A percentile compares a stretch with the other conserved stretches of the same genome.
Conservation (phyloP, 2,113 vertebrate species). For the Reinhardtius hippoglossoides region DNA sequence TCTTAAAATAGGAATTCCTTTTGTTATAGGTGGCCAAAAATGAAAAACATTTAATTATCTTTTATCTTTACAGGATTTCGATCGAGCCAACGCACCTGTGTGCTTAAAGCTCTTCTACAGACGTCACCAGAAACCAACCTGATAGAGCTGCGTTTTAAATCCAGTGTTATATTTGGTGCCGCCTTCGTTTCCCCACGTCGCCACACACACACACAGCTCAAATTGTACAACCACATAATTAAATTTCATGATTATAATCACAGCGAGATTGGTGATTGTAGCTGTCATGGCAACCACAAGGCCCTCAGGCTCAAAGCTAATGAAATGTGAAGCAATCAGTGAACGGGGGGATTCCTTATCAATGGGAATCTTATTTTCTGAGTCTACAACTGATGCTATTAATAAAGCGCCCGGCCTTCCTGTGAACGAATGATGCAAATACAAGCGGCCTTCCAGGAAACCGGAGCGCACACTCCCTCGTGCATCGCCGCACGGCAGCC, state of each 20-base stretch:
- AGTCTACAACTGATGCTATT: slow-evolving; percentile 42
- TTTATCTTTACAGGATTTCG: neutral
- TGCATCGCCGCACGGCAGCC: slow-evolving; percentile 16
- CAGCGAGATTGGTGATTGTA: slow-evolving; percentile 36
- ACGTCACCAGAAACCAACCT: neutral
- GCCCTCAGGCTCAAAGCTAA: slow-evolving; percentile 27
- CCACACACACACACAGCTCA: slow-evolving; percentile 19
- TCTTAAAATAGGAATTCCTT: neutral
- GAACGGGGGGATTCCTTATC: slow-evolving; percentile 46
- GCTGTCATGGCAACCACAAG: slow-evolving; percentile 56
- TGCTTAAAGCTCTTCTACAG: neutral
- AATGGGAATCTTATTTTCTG: slow-evolving; percentile 54
- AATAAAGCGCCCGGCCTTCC: slow-evolving; percentile 43
- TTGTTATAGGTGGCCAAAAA: slow-evolving; percentile 1
- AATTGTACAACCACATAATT: slow-evolving; percentile 32
- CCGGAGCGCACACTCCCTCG: slow-evolving; percentile 15
- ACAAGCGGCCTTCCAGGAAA: slow-evolving; percentile 55
- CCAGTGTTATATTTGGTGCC: slow-evolving; percentile 2
- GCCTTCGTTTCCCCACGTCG: neutral
- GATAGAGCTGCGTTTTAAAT: neutral
- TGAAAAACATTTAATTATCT: neutral
- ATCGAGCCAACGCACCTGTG: neutral
- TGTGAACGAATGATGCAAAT: slow-evolving; percentile 48
- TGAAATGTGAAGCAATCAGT: slow-evolving; percentile 45
- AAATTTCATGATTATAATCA: slow-evolving; percentile 51